Evolutionary conservation across 2,113 vertebrate species (phyloP), one percentile per base, ranked within the genome.

Genomic region (Nyctereutes procyonoides): DNA sequence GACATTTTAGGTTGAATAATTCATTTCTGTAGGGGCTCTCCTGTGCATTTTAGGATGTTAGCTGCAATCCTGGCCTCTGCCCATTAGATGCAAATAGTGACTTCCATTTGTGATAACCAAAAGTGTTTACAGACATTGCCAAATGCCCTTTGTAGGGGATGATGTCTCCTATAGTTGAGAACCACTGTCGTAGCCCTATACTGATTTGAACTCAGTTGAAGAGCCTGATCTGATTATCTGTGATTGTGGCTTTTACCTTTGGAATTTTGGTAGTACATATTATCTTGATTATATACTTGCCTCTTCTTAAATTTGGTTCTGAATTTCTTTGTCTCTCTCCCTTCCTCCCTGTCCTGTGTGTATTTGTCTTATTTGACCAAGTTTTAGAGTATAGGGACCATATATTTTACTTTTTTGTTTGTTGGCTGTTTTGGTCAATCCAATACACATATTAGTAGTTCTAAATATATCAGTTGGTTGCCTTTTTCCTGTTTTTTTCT

Each of bases 141-240:
- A 56, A 9, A 30, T 28, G 15, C 55, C 9, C 30, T 62, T 38
- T 93, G 62, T 51, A 30, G 3, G 43, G 24, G 24, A 2, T 28
- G 83, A 1, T 55, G 20, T 77, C 24, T 92, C n/a, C 43, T 20
- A 5, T 81, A 43, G 20, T 81, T 92, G 73, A 73, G 53, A 94
- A 85, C 35, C 62, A 30, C 24, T 90, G 0, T 86, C 74, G 10
- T 81, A 82, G 8, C 56, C 13, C 16, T 90, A 0, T 67, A 4
- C 96, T 56, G 63, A 86, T 88, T 95, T 87, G 67, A 15, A 87
- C 20, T 96, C 16, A 62, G n/a, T 43, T 81, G 65, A 73, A 73
- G 38, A 74, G 48, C 8, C 26, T 65, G 91, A 14, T 83, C 19
- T 91, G 69, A 80, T 32, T 79, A 56, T 88, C 7, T 7, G 35